A percentile compares a stretch with the other conserved stretches of the same genome.
phyloP scores from a whole-genome alignment of 1,140 invertebrate genomes.

The Drosophila suzukii region DNA sequence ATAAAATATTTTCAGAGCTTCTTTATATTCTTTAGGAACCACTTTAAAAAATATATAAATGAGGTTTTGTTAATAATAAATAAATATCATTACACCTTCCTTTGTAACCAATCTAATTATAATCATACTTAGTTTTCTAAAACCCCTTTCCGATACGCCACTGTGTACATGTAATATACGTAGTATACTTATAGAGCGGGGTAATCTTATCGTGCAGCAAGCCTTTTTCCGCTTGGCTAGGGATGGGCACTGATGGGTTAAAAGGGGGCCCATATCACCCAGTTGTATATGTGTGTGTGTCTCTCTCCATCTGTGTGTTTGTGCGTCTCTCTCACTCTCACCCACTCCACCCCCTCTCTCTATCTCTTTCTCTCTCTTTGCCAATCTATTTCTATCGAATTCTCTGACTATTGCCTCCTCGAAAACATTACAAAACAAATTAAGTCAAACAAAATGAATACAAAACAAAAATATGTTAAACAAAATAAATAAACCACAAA shows the following conservation, averaged over 20 bases:
- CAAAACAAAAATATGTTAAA: conserved; percentile 33
- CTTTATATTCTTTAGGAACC: too few relatives aligned
- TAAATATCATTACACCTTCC: too few relatives aligned
- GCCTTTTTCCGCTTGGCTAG: conserved; percentile 72
- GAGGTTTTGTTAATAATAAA: too few relatives aligned
- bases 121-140: too few relatives aligned
- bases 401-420: conserved; percentile 29
- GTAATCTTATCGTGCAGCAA: conserved; percentile 78
- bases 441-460: conserved; percentile 30
- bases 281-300: conserved; percentile 7
- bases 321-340: neutral
- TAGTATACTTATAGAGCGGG: conserved; percentile 2
- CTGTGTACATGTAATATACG: conserved; percentile 7
- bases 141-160: neutral
- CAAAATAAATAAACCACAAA: conserved; percentile 26
- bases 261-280: conserved; percentile 37
- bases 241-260: conserved; percentile 5
- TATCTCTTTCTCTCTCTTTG: conserved; percentile 4
- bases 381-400: conserved; percentile 29
- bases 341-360: neutral
- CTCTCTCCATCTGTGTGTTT: conserved; percentile 2
- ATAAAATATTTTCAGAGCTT: too few relatives aligned
- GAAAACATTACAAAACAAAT: conserved; percentile 38
- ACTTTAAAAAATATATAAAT: too few relatives aligned
- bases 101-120: too few relatives aligned